Evolutionary conservation across 2,888 invertebrate species (phyloP).

Genomic region (Callosobruchus maculatus): DNA sequence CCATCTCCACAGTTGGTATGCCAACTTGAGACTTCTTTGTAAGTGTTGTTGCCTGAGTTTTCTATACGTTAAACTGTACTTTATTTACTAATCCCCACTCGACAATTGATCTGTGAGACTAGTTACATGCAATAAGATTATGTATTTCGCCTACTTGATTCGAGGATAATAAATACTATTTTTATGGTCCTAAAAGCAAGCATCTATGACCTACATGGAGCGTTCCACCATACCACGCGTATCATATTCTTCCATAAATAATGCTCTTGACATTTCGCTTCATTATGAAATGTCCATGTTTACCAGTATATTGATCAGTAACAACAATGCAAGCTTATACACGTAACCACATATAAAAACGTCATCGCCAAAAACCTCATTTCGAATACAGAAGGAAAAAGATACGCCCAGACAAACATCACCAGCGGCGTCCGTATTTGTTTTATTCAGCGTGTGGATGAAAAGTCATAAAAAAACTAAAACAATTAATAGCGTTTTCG

Average conservation of each 20-base stretch:
- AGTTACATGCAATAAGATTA: background rate
- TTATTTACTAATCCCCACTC: no score
- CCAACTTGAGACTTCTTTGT: no score
- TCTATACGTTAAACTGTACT: no score
- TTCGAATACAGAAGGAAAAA: background rate
- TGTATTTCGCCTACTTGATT: background rate
- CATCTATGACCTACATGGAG: background rate
- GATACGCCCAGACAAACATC: background rate
- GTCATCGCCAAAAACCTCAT: background rate
- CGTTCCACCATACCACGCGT: background rate
- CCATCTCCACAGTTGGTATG: no score
- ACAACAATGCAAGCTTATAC: background rate
- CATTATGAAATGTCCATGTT: background rate
- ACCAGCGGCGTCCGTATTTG: background rate
- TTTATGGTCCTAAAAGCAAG: background rate
- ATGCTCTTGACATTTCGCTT: background rate
- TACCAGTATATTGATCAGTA: background rate
- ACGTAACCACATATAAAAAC: background rate
- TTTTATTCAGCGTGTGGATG: no score
- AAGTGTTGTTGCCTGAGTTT: no score
- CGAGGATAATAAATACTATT: background rate
- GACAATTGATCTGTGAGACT: no score
- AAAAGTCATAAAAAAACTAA: no score
- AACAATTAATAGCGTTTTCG: no score
- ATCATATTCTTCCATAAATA: background rate